Percentiles rank a stretch among this genome's conserved stretches.
These are phyloP conservation scores for Aldabrachelys gigantea DNA, from an alignment of 2,113 vertebrate genomes.

Conservation along the genomic window DNA sequence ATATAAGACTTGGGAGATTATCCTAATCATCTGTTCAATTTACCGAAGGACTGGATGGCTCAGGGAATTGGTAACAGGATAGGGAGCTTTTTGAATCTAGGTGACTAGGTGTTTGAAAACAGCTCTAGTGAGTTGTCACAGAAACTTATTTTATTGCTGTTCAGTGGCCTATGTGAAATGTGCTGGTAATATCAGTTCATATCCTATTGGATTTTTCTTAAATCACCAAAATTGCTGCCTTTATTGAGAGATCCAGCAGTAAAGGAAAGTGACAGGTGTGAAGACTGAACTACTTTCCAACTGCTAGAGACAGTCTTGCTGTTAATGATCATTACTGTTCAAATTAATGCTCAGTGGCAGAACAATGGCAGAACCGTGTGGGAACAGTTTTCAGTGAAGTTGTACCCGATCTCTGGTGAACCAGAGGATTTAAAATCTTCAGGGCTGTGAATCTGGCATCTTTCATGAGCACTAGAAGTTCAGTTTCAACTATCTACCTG, in stretches of 20 bases:
- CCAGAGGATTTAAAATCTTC: background rate
- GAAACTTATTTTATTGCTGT: background rate
- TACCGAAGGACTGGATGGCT: background rate
- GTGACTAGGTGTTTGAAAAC: background rate
- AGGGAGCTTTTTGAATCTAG: background rate
- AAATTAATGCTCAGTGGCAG: background rate
- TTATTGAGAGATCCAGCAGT: background rate
- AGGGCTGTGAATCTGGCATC: background rate
- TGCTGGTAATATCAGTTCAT: background rate
- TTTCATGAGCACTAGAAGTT: background rate
- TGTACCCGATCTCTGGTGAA: background rate
- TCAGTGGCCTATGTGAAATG: background rate
- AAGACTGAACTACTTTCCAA: too few relatives aligned
- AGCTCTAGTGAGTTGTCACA: background rate
- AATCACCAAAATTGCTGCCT: background rate
- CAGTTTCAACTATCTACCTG: background rate
- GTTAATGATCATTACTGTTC: background rate
- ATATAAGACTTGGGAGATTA: too few relatives aligned
- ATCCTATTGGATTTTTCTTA: background rate
- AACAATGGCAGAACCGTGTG: background rate
- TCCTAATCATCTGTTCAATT: background rate
- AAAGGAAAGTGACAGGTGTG: background rate
- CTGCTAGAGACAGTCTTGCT: too few relatives aligned
- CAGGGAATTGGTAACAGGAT: background rate
- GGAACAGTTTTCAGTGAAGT: background rate